phyloP scores from a whole-genome alignment of 2,797 vertebrate genomes.

The Pantherophis vulpinus region DNA sequence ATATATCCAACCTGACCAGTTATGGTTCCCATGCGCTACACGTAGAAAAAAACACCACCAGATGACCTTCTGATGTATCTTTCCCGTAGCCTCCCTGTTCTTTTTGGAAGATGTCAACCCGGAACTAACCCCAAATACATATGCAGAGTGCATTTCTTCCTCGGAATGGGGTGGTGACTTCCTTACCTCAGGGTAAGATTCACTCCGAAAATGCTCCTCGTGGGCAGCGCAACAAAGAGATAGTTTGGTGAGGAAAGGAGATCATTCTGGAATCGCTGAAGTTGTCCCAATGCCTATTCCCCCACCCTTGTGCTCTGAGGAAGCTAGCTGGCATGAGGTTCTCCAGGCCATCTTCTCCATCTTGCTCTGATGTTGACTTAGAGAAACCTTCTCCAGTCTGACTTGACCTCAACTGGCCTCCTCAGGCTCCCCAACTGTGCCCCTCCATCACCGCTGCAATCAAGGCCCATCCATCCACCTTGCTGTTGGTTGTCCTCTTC shows the following conservation, averaged over 20 bases:
- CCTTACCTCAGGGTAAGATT: constrained; percentile 83
- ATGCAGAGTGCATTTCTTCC: background rate
- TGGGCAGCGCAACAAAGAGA: constrained; percentile 77
- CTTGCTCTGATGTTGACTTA: background rate
- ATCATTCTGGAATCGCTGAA: background rate
- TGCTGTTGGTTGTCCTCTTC: background rate
- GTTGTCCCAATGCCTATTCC: background rate
- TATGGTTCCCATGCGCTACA: background rate
- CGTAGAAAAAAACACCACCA: no score
- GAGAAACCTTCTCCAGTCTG: background rate
- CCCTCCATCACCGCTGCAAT: background rate
- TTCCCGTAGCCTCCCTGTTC: background rate
- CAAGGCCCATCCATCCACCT: background rate
- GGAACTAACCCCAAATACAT: background rate
- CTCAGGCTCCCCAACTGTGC: background rate
- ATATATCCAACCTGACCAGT: background rate
- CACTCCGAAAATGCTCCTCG: constrained; percentile 87
- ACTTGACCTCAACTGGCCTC: background rate
- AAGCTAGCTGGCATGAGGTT: background rate
- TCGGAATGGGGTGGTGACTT: background rate
- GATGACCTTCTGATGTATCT: background rate
- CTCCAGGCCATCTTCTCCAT: background rate
- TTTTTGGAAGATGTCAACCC: background rate
- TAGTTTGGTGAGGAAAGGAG: constrained; percentile 22
- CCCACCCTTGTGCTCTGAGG: background rate